Evolutionary conservation across 2,113 vertebrate genomes (phyloP).

Genomic region (Dipodomys merriami): DNA sequence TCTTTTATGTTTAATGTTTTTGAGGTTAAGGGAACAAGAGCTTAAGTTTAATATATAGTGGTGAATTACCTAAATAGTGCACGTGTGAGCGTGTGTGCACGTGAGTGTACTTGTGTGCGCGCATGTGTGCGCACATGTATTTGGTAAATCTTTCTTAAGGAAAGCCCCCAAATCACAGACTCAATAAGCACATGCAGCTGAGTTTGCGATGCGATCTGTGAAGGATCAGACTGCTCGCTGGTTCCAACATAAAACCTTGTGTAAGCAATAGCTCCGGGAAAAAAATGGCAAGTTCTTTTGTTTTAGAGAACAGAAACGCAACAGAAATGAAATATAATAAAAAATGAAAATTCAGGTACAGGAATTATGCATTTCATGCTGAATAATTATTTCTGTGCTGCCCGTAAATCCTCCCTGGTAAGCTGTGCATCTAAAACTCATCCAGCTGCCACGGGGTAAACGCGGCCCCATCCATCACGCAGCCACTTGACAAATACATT

Average conservation of each 20-base stretch:
- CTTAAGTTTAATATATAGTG: neutral
- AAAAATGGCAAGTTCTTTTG: constrained; percentile 83
- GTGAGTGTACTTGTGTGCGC: too few species aligned
- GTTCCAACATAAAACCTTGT: constrained; percentile 62
- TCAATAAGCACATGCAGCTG: constrained; percentile 71
- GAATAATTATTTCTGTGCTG: constrained; percentile 97
- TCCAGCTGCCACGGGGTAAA: constrained; percentile 99
- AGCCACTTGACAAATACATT: constrained; percentile 99
- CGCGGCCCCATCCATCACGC: constrained; percentile 99
- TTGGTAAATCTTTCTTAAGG: neutral
- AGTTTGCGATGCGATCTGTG: constrained; percentile 57
- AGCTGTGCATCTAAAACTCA: constrained; percentile 96
- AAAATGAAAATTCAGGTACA: constrained; percentile 96
- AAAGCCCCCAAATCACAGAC: constrained; percentile 31
- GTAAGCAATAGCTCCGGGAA: constrained; percentile 68
- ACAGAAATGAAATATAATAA: constrained; percentile 91
- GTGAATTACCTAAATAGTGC: neutral
- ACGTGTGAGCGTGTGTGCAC: neutral
- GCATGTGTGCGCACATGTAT: neutral
- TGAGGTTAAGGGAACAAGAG: constrained; percentile 26
- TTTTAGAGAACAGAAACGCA: constrained; percentile 85
- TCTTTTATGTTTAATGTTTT: neutral
- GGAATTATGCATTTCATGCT: constrained; percentile 95
- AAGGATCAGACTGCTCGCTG: constrained; percentile 63
- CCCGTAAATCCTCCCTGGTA: constrained; percentile 94